Conservation (phyloP, 1,140 invertebrate species). For the Drosophila oshimai region DNA sequence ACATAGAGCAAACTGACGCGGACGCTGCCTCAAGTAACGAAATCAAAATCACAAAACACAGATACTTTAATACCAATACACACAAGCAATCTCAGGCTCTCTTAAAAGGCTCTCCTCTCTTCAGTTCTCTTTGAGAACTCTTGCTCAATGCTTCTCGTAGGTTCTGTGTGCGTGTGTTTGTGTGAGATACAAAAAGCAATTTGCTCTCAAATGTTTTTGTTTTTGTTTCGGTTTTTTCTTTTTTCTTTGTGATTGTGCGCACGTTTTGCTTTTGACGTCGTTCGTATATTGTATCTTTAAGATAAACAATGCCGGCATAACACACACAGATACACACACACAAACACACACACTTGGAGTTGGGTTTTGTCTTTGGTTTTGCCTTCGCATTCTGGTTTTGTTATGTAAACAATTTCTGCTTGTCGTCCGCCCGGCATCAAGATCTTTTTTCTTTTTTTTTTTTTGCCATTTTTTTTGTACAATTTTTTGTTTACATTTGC, state of each 20-base stretch:
- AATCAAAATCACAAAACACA: slow-evolving; percentile 71
- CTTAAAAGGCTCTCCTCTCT: slow-evolving; percentile 8
- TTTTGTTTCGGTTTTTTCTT: slow-evolving; percentile 26
- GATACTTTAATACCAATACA: slow-evolving; percentile 4
- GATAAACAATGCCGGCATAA: slow-evolving; percentile 80
- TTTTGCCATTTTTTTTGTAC: slow-evolving; percentile 21
- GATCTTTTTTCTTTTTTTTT: slow-evolving; percentile 21
- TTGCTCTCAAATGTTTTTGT: slow-evolving; percentile 4
- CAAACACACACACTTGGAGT: not conserved
- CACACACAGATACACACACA: not conserved
- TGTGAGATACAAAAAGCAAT: not conserved
- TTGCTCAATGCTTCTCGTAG: slow-evolving; percentile 9
- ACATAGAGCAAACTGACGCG: slow-evolving; percentile 49
- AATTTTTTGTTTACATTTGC: slow-evolving; percentile 78
- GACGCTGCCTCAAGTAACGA: slow-evolving; percentile 67
- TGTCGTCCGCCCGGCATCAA: slow-evolving; percentile 46
- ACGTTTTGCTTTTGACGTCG: slow-evolving; percentile 72
- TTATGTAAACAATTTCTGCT: slow-evolving; percentile 73
- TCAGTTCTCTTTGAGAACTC: slow-evolving; percentile 41
- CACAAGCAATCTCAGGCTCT: not conserved
- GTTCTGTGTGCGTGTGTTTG: not conserved
- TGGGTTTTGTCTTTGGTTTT: slow-evolving; percentile 3
- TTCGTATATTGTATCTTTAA: slow-evolving; percentile 62
- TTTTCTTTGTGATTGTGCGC: slow-evolving; percentile 49
- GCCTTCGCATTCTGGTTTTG: slow-evolving; percentile 60